phyloP scores from a whole-genome alignment of 2,888 invertebrate species.

The Onthophagus sagittarius region DNA sequence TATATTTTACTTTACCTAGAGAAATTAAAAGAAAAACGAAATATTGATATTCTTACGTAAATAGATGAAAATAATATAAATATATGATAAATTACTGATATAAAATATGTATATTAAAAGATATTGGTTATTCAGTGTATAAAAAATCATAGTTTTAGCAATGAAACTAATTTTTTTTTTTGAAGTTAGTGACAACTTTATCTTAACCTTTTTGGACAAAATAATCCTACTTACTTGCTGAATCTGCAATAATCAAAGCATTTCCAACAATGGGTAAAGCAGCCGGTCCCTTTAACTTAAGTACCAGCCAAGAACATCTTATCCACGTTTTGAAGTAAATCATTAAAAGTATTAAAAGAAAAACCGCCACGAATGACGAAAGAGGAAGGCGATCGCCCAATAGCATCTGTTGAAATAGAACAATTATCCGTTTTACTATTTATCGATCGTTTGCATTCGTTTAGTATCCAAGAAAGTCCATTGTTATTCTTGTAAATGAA shows the following conservation, averaged over 20 bases:
- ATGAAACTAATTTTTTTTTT: no score
- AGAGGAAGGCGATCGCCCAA: conserved; percentile 1
- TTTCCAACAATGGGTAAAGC: conserved; percentile 21
- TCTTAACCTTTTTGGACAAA: no score
- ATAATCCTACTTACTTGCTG: conserved; percentile 19
- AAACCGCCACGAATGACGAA: conserved; percentile 7
- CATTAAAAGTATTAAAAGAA: conserved; percentile 8
- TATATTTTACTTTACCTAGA: no score
- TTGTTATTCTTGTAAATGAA: not conserved
- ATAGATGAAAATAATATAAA: no score
- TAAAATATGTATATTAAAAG: no score
- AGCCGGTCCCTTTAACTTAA: conserved; percentile 19
- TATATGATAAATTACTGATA: no score
- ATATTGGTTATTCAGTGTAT: not conserved
- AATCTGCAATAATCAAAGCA: conserved; percentile 16
- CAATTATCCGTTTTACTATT: not conserved
- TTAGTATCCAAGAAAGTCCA: not conserved
- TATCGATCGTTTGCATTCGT: not conserved
- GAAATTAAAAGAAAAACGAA: no score
- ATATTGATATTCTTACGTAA: no score
- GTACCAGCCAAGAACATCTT: conserved; percentile 14
- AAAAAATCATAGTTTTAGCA: no score
- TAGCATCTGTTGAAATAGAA: conserved; percentile 11
- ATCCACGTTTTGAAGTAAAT: conserved; percentile 21
- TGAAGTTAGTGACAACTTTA: no score